phyloP scores from a whole-genome alignment of 2,888 invertebrate genomes.

The Tridacna crocea region DNA sequence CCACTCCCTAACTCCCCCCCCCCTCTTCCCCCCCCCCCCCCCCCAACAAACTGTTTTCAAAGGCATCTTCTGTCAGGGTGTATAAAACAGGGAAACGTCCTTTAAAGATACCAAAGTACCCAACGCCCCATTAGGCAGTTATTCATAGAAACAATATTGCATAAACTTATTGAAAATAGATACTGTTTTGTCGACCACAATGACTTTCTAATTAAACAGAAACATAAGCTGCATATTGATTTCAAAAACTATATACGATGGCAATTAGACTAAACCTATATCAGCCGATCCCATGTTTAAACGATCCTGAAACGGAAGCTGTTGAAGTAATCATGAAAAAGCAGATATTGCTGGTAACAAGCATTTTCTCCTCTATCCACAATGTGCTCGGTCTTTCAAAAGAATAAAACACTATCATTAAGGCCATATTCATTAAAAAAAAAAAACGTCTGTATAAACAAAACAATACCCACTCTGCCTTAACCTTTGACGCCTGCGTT shows the following conservation, averaged over 20 bases:
- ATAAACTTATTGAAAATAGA: conserved; percentile 16
- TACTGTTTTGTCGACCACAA: not conserved
- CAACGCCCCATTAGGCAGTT: not conserved
- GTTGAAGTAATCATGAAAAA: not conserved
- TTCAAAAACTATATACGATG: not conserved
- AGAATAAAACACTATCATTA: too few species aligned
- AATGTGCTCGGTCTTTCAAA: not conserved
- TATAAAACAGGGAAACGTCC: not conserved
- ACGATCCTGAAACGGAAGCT: not conserved
- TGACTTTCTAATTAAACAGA: conserved; percentile 13
- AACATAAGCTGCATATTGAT: not conserved
- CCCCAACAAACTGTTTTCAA: too few species aligned
- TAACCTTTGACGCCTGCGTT: conserved; percentile 3
- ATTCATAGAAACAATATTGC: not conserved
- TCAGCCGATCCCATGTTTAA: not conserved
- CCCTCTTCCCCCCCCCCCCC: too few species aligned
- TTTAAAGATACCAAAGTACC: not conserved
- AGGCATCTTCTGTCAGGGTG: too few species aligned
- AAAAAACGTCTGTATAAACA: too few species aligned
- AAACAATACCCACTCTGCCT: conserved; percentile 4
- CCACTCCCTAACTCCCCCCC: too few species aligned
- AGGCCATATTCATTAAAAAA: too few species aligned
- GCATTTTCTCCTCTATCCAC: not conserved
- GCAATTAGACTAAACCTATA: too few species aligned
- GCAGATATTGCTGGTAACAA: not conserved